A percentile compares a stretch with the other conserved stretches of the same genome.
Evolutionary conservation across 2,113 vertebrate species (phyloP).

Genomic region (Verasper variegatus): DNA sequence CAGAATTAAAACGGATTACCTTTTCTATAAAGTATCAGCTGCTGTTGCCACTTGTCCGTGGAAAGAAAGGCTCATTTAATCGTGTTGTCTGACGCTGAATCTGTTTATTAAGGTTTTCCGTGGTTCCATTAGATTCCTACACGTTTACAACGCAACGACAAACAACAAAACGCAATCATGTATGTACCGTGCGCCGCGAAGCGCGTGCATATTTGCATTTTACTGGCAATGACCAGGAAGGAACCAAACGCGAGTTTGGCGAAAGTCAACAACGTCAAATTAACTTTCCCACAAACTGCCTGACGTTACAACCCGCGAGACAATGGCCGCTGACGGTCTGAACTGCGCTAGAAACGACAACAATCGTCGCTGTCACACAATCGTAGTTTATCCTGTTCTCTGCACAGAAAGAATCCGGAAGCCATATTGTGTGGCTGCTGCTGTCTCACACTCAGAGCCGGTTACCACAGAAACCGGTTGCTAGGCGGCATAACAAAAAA

Average conservation of each 20-base stretch:
- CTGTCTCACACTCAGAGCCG: conserved; percentile 59
- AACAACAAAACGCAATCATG: neutral
- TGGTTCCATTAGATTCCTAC: neutral
- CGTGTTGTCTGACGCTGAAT: neutral
- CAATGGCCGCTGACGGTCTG: neutral
- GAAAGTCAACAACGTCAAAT: neutral
- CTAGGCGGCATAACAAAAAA: conserved; percentile 87
- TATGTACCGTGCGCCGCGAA: neutral
- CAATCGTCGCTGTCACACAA: neutral
- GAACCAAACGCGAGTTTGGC: neutral
- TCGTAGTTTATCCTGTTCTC: conserved; percentile 1
- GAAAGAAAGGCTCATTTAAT: neutral
- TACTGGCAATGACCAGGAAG: neutral
- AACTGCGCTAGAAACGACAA: neutral
- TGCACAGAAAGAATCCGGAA: conserved; percentile 70
- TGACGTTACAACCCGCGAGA: neutral
- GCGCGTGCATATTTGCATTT: neutral
- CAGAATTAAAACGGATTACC: neutral
- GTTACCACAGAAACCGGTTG: conserved; percentile 84
- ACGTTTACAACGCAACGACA: neutral
- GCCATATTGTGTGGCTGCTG: conserved; percentile 62
- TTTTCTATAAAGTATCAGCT: neutral
- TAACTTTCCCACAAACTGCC: neutral
- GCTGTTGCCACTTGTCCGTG: no score
- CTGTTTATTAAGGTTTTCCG: neutral